phyloP scores from a whole-genome alignment of 2,888 invertebrate genomes.

The Anorthoa munda region DNA sequence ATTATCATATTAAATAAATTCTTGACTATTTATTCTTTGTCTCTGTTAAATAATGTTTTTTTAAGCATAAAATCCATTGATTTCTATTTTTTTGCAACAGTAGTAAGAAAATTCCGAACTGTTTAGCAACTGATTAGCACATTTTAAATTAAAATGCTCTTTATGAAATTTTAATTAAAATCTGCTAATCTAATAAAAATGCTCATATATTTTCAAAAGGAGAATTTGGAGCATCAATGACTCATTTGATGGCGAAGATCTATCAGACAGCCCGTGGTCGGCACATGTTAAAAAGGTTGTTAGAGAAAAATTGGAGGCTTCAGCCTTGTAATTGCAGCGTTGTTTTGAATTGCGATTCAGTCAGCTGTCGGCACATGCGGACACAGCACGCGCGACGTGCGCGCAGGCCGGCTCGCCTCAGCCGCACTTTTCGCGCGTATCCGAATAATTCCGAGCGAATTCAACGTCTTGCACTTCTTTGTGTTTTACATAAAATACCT shows the following conservation, averaged over 20 bases:
- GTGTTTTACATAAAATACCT: slow-evolving; percentile 25
- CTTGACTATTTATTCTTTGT: slow-evolving; percentile 30
- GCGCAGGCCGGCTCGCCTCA: slow-evolving; percentile 79
- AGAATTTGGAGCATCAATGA: slow-evolving; percentile 15
- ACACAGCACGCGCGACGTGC: slow-evolving; percentile 87
- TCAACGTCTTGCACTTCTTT: slow-evolving; percentile 42
- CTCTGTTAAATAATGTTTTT: slow-evolving; percentile 24
- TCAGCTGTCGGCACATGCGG: slow-evolving; percentile 89
- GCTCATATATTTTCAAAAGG: neutral
- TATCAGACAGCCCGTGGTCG: slow-evolving; percentile 64
- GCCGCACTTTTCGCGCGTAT: slow-evolving; percentile 80
- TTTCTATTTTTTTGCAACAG: slow-evolving; percentile 28
- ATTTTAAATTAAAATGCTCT: too few relatives aligned
- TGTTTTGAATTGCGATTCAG: slow-evolving; percentile 89
- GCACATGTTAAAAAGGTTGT: slow-evolving; percentile 70
- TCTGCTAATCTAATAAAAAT: too few relatives aligned
- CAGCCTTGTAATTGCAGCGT: slow-evolving; percentile 84
- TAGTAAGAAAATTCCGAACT: neutral
- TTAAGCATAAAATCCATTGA: slow-evolving; percentile 11
- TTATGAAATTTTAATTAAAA: too few relatives aligned
- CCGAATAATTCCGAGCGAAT: slow-evolving; percentile 69
- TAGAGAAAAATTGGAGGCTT: slow-evolving; percentile 84
- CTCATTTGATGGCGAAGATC: slow-evolving; percentile 13
- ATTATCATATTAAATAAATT: slow-evolving; percentile 41
- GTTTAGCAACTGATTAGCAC: too few relatives aligned